Conservation (phyloP, 2,113 vertebrate species). For the Phylloscopus trochilus region DNA sequence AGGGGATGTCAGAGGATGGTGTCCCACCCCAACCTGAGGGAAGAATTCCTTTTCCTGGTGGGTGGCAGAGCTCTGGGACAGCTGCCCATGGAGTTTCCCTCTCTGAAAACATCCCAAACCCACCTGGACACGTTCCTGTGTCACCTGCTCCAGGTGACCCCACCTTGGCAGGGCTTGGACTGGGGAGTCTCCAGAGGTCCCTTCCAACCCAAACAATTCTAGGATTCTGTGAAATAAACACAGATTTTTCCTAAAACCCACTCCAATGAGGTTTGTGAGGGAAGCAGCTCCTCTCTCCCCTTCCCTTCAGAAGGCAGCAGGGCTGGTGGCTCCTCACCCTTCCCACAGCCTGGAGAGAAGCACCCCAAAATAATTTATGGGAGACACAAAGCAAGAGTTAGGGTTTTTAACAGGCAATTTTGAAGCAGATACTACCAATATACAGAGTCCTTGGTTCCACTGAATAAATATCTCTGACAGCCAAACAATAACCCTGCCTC, state of each 20-base stretch:
- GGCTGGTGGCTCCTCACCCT: not conserved
- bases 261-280: not conserved
- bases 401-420: not conserved
- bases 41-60: not conserved
- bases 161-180: not conserved
- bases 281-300: not conserved
- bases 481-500: constrained; percentile 9
- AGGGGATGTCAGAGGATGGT: not conserved
- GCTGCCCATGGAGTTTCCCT: not conserved
- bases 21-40: not conserved
- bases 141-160: not conserved
- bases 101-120: not conserved
- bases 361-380: not conserved
- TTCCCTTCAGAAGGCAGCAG: not conserved
- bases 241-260: not conserved
- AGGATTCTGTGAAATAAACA: not conserved
- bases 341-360: not conserved
- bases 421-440: not conserved
- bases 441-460: not conserved
- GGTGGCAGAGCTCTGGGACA: not conserved
- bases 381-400: not conserved
- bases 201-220: not conserved
- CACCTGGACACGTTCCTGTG: not conserved
- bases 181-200: not conserved
- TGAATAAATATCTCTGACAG: constrained; percentile 36